Base-by-base conservation (phyloP, 2,888 invertebrate species). In the Lasius fuliginosus region DNA sequence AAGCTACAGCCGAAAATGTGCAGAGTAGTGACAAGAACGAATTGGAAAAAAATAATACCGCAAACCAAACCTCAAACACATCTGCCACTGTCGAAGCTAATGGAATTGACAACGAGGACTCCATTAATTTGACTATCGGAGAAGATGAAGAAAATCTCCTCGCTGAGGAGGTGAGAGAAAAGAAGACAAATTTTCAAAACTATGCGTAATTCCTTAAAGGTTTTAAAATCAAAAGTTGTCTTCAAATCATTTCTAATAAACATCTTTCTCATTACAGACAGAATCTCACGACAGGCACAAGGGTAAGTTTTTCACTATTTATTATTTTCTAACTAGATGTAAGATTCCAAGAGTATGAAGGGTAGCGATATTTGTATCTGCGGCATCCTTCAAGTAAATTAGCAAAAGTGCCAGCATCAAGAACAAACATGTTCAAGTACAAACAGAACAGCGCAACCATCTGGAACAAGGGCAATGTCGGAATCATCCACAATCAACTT, bases 141-240 rank as follows among this genome's bases (percentile, higher is more conserved):
- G 98, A 97, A 95, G 98, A 98, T 94, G 98, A 98, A 91, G 96
- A 96, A 92, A 96, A 96, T 95, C 95, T 98, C 85, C 96, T 98
- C 84, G 97, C 97, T 94, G 97, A 97, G 95, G 97, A 98, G 96
- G 97, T 97, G 96, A 18, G 53, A 40, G 9, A 42, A 40, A 9
- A 9, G 33, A n/a, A 27, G 8, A 15, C 6, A 30, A 56, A 9
- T 49, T 33, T 30, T 76, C 4, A 6, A 15, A 79, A 56, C 1
- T 73, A 18, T 0, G 0, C 33, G 11, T 33, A 53, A 27, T 33
- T 11, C 1, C 15, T 27, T 1, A 53, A 65, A 33, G 6, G 36
- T 42, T 42, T 5, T 15, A 79, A 12, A 71, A 58, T 33, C 6
- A 33, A 30, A 30, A 56, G 5, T 9, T 73, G n/a, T 40, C 9